Evolutionary conservation across 2,797 vertebrate genomes (phyloP).

Genomic region (Enteromius unitaeniatus): DNA sequence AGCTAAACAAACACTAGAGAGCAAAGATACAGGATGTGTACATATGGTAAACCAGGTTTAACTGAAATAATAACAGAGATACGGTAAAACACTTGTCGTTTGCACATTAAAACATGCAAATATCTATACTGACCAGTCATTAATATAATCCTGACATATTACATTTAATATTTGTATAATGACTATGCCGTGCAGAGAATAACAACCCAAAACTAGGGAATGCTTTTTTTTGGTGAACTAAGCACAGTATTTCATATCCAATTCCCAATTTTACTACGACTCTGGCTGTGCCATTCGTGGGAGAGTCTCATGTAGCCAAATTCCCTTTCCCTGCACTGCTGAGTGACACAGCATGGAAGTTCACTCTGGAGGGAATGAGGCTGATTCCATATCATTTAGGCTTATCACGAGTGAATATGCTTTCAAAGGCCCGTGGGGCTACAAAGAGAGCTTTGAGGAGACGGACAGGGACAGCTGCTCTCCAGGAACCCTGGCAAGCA

Average conservation of each 20-base stretch:
- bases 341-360: constrained; percentile 36
- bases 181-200: background rate
- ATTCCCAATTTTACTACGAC: constrained; percentile 5
- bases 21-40: constrained; percentile 11
- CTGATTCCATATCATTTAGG: constrained; percentile 66
- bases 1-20: constrained; percentile 1
- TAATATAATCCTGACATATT: background rate
- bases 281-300: background rate
- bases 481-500: constrained; percentile 67
- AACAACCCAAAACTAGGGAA: background rate
- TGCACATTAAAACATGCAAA: background rate
- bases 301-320: constrained; percentile 20
- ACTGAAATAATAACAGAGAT: constrained; percentile 7
- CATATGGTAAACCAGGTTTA: background rate
- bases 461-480: constrained; percentile 76
- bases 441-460: constrained; percentile 76
- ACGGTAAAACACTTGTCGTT: background rate
- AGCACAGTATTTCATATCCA: background rate
- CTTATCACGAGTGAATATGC: constrained; percentile 72
- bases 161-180: background rate
- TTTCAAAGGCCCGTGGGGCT: constrained; percentile 73
- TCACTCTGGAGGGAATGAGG: constrained; percentile 18
- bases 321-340: constrained; percentile 8
- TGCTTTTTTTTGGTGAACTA: background rate
- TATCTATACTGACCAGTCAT: background rate